Base-by-base conservation (phyloP, 2,113 vertebrate species). In the Chunga burmeisteri region DNA sequence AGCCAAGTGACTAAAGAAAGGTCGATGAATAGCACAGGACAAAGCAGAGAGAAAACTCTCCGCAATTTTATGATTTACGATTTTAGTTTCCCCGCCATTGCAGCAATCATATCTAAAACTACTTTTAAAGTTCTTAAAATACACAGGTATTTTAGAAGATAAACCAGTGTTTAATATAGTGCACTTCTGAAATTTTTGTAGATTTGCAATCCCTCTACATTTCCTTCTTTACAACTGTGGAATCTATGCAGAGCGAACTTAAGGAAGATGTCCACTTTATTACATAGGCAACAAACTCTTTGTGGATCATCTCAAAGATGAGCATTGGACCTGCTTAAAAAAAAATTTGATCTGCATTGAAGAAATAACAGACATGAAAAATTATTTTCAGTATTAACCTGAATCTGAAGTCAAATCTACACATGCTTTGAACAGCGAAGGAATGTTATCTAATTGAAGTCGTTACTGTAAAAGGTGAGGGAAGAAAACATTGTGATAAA, bases 391-490 rank as follows among this genome's bases (percentile, higher is more conserved):
- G 9, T 34, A 47, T 78, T 84, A 83, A 81, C 11, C 12, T 40
- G 40, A 82, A 90, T 38, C 53, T 68, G 4, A 94, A 59, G 20
- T 70, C 6, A 90, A 62, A 44, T 18, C 21, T 50, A 77, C 13
- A 81, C 9, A 46, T 11, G 18, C 42, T 56, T 0, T 55, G 18
- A 63, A 49, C 53, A 72, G 7, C 1, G 0, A 72, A 75, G 17
- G 27, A 93, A 79, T 2, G 2, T 38, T 3, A 53, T 19, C 40
- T 53, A 73, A 44, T 3, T 38, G 19, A 86, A 67, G 4, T 5
- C 19, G 21, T 42, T 38, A 59, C 11, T 34, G 0, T 7, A 73
- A 34, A 7, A 74, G 13, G 19, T 11, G 32, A 82, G 20, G 6
- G 36, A 56, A 88, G 27, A 19, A 88, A 63, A 58, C 2, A 3